Evolutionary conservation across 1,140 invertebrate species (phyloP), one percentile per base, ranked within the genome.

Genomic region (Drosophila sproati): DNA sequence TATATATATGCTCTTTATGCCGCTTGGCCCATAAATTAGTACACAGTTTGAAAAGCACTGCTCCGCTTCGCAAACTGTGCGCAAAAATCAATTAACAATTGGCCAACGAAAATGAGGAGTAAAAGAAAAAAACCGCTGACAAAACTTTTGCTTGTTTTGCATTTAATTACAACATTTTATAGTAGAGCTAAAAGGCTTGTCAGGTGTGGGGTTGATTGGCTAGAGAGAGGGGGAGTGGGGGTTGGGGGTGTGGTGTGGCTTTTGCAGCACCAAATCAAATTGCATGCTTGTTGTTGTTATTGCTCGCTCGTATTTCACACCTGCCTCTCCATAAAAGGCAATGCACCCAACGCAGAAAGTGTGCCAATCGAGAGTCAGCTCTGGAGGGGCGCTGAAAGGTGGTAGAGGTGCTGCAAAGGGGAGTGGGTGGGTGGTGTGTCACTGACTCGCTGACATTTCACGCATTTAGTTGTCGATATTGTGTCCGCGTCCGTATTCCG

Each of bases 381-480:
- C 1, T n/a, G 7, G n/a, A 8, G 4, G 35, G 45, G 47, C 12
- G 10, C 6, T 10, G 7, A 28, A 3, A 34, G n/a, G 6, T 4
- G 31, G 41, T 5, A 39, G 31, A 5, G 43, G 12, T 20, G 20
- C 20, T 20, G 20, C 20, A 20, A 6, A 29, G 43, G 43, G 41
- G 35, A 7, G 35, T 34, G 47, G 7, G 28, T 5, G 37, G 39
- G 52, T 54, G 43, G 34, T 51, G 70, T 73, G 56, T 54, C 56
- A 37, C 55, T 41, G 20, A 28, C 54, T 31, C 41, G 71, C 59
- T 77, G 57, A 68, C 74, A 73, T 68, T 85, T 86, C 71, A 69
- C 82, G 78, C 75, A 82, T 87, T 86, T 86, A 78, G 82, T 80
- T 87, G 82, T 81, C 60, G 60, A 47, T 20, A 20, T 71, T 51